These are phyloP conservation scores for Andrena dorsata DNA, from an alignment of 2,888 invertebrate genomes.

Conservation along the genomic window DNA sequence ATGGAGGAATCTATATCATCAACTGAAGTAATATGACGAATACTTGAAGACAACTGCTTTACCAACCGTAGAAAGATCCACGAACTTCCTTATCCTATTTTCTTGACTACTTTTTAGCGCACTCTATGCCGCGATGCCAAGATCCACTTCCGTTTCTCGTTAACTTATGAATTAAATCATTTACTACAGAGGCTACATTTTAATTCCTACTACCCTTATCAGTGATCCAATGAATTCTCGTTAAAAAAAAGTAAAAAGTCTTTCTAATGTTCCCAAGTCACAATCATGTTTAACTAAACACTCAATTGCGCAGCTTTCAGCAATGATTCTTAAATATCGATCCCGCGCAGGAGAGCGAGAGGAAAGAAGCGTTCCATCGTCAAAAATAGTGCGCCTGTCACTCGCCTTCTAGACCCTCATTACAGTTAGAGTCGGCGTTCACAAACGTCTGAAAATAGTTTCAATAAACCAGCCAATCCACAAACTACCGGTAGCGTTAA, in stretches of 20 bases:
- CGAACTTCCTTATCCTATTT: neutral
- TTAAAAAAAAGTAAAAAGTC: neutral
- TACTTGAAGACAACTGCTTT: neutral
- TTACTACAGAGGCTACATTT: neutral
- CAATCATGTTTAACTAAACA: neutral
- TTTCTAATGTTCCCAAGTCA: neutral
- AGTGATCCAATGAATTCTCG: neutral
- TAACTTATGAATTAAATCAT: neutral
- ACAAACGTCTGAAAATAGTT: conserved; percentile 60
- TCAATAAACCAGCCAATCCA: conserved; percentile 56
- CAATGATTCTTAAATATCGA: neutral
- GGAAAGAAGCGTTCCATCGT: neutral
- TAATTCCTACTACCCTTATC: neutral
- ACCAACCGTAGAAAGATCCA: neutral
- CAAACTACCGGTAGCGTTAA: conserved; percentile 58
- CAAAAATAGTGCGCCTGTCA: conserved; percentile 45
- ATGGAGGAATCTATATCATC: neutral
- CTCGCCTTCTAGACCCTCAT: conserved; percentile 39
- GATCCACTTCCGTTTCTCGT: neutral
- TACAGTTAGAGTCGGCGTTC: conserved; percentile 41
- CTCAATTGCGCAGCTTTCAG: neutral
- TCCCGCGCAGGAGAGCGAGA: neutral
- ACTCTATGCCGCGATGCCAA: neutral
- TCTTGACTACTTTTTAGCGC: conserved; percentile 6
- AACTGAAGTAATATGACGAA: neutral